These are phyloP conservation scores for Gasteruption jaculator DNA, from an alignment of 2,888 invertebrate species.

Conservation along the genomic window DNA sequence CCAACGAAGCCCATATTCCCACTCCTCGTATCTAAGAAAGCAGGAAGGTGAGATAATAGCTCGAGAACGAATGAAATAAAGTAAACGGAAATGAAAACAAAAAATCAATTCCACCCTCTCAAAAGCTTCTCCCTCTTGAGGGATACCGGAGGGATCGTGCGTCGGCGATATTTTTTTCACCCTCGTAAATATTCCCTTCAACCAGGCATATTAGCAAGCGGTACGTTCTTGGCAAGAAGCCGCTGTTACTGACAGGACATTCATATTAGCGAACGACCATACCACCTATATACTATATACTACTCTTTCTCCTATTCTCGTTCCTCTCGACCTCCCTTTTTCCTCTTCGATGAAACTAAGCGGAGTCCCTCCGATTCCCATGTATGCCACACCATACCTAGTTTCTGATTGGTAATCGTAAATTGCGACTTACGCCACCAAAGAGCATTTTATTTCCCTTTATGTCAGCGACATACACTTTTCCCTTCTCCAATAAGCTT, in stretches of 20 bases:
- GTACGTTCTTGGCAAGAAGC: constrained; percentile 48
- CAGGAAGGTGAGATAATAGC: no score
- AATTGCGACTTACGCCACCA: no score
- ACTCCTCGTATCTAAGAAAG: no score
- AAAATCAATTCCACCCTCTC: no score
- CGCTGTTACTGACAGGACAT: constrained; percentile 49
- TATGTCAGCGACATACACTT: no score
- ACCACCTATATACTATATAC: constrained; percentile 29
- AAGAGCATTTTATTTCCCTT: no score
- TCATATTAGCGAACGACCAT: constrained; percentile 40
- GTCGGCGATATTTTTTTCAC: constrained; percentile 30
- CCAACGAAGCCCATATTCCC: no score
- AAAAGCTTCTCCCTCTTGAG: constrained; percentile 5
- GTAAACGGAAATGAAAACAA: no score
- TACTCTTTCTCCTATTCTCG: constrained; percentile 19
- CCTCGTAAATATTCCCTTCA: constrained; percentile 48
- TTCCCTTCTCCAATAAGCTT: no score
- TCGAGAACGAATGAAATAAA: no score
- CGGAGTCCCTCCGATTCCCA: no score
- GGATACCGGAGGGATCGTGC: constrained; percentile 21
- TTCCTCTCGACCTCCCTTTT: constrained; percentile 5
- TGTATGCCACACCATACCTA: no score
- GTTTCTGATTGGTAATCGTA: constrained; percentile 38
- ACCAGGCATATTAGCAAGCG: constrained; percentile 42
- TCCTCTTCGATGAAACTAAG: constrained; percentile 25